Base-by-base conservation (phyloP, 2,113 vertebrate species). In the Rostratula benghalensis region DNA sequence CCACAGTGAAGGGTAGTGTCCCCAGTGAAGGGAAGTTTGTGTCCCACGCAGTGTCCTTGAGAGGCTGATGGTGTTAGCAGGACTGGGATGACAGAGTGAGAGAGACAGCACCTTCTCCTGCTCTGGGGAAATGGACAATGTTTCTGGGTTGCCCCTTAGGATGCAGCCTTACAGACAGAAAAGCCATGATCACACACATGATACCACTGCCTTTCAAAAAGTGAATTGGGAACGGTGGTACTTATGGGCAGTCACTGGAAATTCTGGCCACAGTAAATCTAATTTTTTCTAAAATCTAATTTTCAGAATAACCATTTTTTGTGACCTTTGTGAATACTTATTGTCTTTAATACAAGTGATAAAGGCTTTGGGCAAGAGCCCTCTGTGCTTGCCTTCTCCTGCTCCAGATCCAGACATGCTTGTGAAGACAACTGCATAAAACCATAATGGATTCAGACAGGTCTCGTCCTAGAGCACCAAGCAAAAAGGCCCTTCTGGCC, bases 1-100 rank as follows among this genome's bases (percentile, higher is more conserved):
- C 7, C 22, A 59, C 25, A 61, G 8, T 10, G 50, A 81, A 65
- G 37, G 14, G 15, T 43, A 43, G 43, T 16, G 43, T 43, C 43
- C 12, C 43, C 43, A 43, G 43, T 13, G 14, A 43, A 13, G 43
- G 43, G 43, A 43, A 33, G 13, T 8, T 13, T 43, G 24, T 30
- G 9, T 7, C 50, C 69, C 51, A 54, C 0, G 0, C 15, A n/a
- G 24, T 51, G 70, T 18, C 1, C 2, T 2, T 50, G 31, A 46
- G 56, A 81, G n/a, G 7, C 5, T 76, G 57, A 7, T 14, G 35
- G 7, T 23, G 13, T 56, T 46, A 71, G 56, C 33, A 53, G 24
- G 37, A 12, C 46, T 74, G 46, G 17, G 35, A 45, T 59, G 54
- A 31, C 54, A 61, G 35, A 28, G 18, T 43, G 27, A 53, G 50